A percentile compares a stretch with the other conserved stretches of the same genome.
Evolutionary conservation across 2,888 invertebrate species (phyloP).

Genomic region (Ashinkailepas kermadecensis): DNA sequence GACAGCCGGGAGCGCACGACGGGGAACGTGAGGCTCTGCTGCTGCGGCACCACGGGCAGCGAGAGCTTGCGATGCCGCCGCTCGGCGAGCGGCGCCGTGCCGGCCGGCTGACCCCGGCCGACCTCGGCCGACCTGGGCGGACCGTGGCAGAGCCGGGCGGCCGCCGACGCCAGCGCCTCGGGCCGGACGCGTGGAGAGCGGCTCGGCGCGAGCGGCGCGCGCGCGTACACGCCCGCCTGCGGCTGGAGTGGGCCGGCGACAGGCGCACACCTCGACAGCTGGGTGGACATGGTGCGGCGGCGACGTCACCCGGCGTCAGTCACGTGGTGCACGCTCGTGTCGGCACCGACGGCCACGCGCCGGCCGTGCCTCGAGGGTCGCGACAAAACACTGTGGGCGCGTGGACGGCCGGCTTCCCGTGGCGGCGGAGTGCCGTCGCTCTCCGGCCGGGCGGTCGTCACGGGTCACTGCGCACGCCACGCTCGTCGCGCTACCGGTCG

Average conservation of each 20-base stretch:
- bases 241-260: background rate
- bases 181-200: background rate
- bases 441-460: too few species aligned
- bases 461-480: too few species aligned
- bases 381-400: too few species aligned
- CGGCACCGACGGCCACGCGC: background rate
- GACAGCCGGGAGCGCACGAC: background rate
- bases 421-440: too few species aligned
- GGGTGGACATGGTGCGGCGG: background rate
- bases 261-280: background rate
- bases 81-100: background rate
- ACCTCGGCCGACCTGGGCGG: background rate
- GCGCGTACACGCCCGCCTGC: background rate
- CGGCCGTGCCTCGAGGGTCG: background rate
- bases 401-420: too few species aligned
- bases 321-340: too few species aligned
- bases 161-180: background rate
- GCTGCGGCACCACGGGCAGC: constrained; percentile 10
- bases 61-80: constrained; percentile 9
- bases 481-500: too few species aligned
- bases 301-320: background rate
- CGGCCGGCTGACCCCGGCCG: background rate
- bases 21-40: constrained; percentile 18
- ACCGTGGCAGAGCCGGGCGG: background rate
- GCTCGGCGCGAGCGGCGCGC: background rate